Evolutionary conservation across 2,113 vertebrate species (phyloP).

Genomic region (Cephalophus harveyi): DNA sequence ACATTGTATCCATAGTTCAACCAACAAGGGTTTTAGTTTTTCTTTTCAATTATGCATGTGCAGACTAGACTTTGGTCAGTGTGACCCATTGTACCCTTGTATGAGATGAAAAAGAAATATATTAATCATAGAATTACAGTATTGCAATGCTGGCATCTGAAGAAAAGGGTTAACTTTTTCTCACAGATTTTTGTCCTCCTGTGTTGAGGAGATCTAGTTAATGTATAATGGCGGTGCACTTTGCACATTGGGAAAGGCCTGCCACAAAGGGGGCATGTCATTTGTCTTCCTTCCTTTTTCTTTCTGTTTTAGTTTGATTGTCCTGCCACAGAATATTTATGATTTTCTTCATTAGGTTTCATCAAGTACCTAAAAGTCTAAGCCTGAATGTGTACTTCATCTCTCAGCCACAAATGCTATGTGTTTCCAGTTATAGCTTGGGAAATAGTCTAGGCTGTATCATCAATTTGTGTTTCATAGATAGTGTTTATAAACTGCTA

Average conservation of each 20-base stretch:
- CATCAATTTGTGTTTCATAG: background rate
- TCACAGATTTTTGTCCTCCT: background rate
- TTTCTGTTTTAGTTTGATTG: background rate
- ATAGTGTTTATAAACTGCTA: background rate
- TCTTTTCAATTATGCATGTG: background rate
- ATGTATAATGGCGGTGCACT: background rate
- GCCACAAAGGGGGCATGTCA: background rate
- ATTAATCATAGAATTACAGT: background rate
- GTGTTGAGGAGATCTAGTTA: background rate
- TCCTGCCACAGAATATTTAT: background rate
- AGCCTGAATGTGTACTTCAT: background rate
- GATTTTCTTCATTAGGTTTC: background rate
- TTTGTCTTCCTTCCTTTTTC: background rate
- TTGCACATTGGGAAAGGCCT: background rate
- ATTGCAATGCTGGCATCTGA: background rate
- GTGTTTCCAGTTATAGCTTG: background rate
- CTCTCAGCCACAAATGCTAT: background rate
- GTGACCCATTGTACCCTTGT: accelerated
- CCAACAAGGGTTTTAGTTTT: background rate
- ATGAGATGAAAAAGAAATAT: background rate
- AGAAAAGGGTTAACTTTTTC: background rate
- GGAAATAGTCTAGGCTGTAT: background rate
- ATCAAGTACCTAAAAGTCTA: background rate
- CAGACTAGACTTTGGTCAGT: background rate
- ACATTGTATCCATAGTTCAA: background rate